These are phyloP conservation scores for Oxyura jamaicensis DNA, from an alignment of 2,113 vertebrate species.

Conservation along the genomic window DNA sequence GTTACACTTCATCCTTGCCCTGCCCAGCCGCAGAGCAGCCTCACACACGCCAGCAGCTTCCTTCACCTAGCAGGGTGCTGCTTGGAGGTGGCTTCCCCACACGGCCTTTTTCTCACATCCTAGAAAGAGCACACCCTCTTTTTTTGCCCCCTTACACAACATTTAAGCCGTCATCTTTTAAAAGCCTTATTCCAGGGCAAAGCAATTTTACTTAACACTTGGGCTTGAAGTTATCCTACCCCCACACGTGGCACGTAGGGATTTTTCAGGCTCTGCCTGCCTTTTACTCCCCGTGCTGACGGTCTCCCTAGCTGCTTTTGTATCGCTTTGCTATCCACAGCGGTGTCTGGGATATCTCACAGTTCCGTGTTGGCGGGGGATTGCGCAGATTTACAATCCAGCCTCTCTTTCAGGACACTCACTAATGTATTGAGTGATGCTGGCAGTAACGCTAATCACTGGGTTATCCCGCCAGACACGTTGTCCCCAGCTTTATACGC, in stretches of 20 bases:
- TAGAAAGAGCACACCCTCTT: neutral
- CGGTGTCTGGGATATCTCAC: neutral
- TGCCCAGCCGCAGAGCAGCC: neutral
- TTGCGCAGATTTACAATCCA: neutral
- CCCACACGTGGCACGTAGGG: accelerated
- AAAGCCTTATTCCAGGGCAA: neutral
- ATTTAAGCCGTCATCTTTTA: neutral
- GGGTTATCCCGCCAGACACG: conserved; percentile 54
- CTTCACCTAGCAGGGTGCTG: neutral
- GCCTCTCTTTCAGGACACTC: neutral
- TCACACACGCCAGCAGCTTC: neutral
- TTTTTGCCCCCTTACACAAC: neutral
- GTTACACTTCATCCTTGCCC: neutral
- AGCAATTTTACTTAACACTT: neutral
- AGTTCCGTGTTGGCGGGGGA: neutral
- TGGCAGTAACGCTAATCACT: neutral
- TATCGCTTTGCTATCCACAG: neutral
- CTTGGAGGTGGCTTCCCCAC: neutral
- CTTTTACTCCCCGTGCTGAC: neutral
- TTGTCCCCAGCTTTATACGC: conserved; percentile 27
- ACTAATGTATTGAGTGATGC: neutral
- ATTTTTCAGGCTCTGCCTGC: neutral
- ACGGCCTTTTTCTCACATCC: neutral
- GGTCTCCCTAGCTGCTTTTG: neutral
- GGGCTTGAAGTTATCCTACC: neutral